Evolutionary conservation across 2,113 vertebrate genomes (phyloP), one percentile per base, ranked within the genome.

Genomic region (Chaetodon trifascialis): DNA sequence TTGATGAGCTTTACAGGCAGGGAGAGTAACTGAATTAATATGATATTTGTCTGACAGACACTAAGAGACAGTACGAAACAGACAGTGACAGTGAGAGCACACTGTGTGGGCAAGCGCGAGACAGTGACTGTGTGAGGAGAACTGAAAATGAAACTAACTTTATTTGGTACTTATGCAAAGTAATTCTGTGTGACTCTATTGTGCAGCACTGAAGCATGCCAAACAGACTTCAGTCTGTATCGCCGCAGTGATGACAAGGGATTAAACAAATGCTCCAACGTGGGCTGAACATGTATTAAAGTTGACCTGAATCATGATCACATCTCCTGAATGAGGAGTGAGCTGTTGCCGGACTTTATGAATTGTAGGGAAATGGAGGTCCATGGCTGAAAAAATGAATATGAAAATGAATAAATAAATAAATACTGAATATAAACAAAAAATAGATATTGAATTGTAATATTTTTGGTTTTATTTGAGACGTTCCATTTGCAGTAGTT

Each of bases 111-210:
- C 60, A 49, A 52, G 23, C 0, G 1, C 0, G 15, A 84, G 46
- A 59, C 65, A 1, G 59, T 21, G 9, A 69, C 38, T 1, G 19
- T 70, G 52, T 54, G 56, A 63, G 55, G 40, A 78, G 70, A 84
- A 75, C 51, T 51, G 69, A 88, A 73, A 81, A 58, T 55, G 54
- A 85, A 72, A 67, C 54, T 11, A 68, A 65, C 55, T 79, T 73
- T 54, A 76, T 82, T 84, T 79, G 44, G 54, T 55, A 23, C 56
- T 76, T 49, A 73, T 76, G 77, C 70, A 77, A 86, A 89, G 23
- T 63, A 56, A 56, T 68, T 56, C 54, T 47, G 65, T 52, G 49
- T 60, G 36, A 55, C 25, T 78, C 1, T 23, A 17, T 16, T 30
- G 73, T 21, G 19, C 2, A 5, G 36, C 47, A 51, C 3, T 9